Evolutionary conservation across 2,888 invertebrate species (phyloP), one percentile per base, ranked within the genome.

Genomic region (Capitulum mitella): DNA sequence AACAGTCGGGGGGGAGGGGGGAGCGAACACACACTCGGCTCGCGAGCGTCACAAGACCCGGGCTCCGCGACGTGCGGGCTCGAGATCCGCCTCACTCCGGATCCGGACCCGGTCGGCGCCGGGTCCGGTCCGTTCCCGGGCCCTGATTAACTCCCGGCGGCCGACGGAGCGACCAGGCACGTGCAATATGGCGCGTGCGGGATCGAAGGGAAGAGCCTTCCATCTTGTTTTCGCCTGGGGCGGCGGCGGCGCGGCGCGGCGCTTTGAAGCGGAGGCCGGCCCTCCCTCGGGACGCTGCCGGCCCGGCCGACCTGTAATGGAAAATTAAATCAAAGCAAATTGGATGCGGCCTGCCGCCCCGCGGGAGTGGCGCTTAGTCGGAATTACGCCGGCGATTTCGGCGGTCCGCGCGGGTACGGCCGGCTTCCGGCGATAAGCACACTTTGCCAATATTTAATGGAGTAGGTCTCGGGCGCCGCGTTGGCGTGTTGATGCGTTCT

Each of bases 261-360:
- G 34, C 64, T 64, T 64, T 64, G 64, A 64, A 64, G 64, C 34
- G 16, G 34, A 3, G 16, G 19, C 6, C 32, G 34, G n/a, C n/a
- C 6, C 34, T 64, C 64, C 64, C 64, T 34, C 64, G 64, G 64
- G 64, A 64, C 32, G 14, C 14, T 19, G 19, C 2, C 64, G 3
- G 19, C 3, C 32, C 19, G 32, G 32, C 32, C 5, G 19, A 19
- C 2, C 64, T 5, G 64, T 64, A 64, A 64, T 64, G n/a, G 64
- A 64, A 64, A 64, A 64, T 64, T 64, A 64, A 64, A 64, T 64
- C 64, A 64, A 34, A 34, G 34, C 64, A 32, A 64, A 64, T 64
- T 64, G 64, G 64, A 64, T 34, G 64, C 64, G 34, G 34, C 64
- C 34, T 32, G 64, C 29, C 6, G 32, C 34, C 64, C 19, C 5